Base-by-base conservation (phyloP, 2,888 invertebrate genomes). In the Panopea generosa region DNA sequence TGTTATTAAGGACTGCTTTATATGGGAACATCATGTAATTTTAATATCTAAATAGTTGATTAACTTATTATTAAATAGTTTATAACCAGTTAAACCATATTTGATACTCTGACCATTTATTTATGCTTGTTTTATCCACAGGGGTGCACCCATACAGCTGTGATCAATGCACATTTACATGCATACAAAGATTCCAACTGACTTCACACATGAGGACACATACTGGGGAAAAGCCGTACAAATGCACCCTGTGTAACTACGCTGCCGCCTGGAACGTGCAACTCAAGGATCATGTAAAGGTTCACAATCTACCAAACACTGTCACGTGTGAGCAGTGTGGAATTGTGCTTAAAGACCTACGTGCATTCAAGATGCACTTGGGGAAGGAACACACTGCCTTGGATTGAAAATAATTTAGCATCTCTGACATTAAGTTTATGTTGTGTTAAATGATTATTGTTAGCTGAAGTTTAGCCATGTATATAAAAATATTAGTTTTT, bases 211-310 rank as follows among this genome's bases (percentile, higher is more conserved):
- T 78, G 76, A 47, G 82, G 0, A 82, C 82, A 56, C 82, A 82
- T 56, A 82, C 70, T 7, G 82, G 81, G 1, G 71, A 76, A 22
- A 82, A 82, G 50, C 82, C 82, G 2, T 82, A 73, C 61, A 82
- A 82, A 61, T 82, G 82, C 72, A 43, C 52, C 18, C 57, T 74
- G 33, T 82, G 82, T 66, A 73, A 73, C 24, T 82, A 73, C 55
- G 82, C 82, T n/a, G 78, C 82, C 26, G 78, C 82, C 40, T 82
- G 82, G 82, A 82, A 82, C 33, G 82, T 82, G 22, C 78, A 78
- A 49, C 68, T 82, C 20, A 82, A 82, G 52, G 73, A 73, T n/a
- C 82, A 82, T 38, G 26, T 69, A 7, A 78, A 76, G 26, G 71
- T 65, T 18, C 82, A 82, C 33, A 45, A 20, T 11, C 22, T 65